Percentiles rank a stretch among this genome's conserved stretches.
phyloP scores from a whole-genome alignment of 2,888 invertebrate genomes.

The Cremastobaeus sp. region DNA sequence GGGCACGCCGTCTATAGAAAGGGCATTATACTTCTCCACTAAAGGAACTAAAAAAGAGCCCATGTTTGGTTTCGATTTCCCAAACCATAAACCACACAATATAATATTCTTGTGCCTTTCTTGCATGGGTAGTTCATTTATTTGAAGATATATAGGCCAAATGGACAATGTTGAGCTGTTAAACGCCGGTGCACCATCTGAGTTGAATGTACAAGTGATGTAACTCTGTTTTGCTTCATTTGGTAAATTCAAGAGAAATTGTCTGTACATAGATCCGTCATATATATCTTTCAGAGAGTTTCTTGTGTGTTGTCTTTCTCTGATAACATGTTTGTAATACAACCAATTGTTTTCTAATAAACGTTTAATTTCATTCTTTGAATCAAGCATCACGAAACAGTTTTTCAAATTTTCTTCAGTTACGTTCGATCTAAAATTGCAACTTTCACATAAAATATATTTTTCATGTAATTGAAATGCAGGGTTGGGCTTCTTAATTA shows the following conservation, averaged over 20 bases:
- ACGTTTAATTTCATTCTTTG: not conserved
- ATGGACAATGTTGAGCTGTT: slow-evolving; percentile 1
- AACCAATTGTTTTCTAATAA: not conserved
- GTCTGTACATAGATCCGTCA: not conserved
- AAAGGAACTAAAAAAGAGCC: not conserved
- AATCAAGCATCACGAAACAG: not conserved
- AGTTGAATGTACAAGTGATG: slow-evolving; percentile 1
- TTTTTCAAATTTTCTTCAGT: not conserved
- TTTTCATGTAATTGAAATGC: no score
- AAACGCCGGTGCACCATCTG: not conserved
- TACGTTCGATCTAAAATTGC: not conserved
- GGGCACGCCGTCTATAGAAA: not conserved
- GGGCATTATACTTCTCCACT: not conserved
- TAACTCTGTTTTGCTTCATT: not conserved
- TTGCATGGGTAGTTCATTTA: no score
- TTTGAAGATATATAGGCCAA: slow-evolving; percentile 2
- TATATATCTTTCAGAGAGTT: slow-evolving; percentile 2
- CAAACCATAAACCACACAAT: not conserved
- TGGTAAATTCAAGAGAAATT: not conserved
- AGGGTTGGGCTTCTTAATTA: no score
- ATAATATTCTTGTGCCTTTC: not conserved
- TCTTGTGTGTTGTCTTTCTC: not conserved
- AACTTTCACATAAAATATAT: no score
- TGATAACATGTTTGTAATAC: not conserved
- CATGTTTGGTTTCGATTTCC: not conserved